Evolutionary conservation across 2,113 vertebrate species (phyloP).

Genomic region (Sclerurus mexicanus): DNA sequence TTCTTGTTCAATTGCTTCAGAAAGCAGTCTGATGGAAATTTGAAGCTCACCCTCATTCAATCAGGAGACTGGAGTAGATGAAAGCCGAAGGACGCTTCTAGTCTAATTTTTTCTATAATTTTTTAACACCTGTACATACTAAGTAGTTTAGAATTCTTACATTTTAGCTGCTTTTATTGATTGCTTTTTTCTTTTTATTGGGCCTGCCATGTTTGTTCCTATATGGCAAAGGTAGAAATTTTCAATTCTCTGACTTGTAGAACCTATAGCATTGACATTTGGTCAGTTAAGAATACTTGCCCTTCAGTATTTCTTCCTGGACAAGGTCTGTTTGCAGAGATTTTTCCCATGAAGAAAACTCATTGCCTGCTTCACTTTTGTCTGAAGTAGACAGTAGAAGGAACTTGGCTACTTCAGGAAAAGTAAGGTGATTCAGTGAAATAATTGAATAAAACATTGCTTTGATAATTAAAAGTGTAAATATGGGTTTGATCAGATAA

Average conservation of each 20-base stretch:
- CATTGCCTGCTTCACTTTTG: not conserved
- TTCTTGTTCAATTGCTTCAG: not conserved
- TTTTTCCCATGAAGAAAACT: not conserved
- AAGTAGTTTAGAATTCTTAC: not conserved
- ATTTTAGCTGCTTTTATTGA: not conserved
- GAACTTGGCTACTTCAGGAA: not conserved
- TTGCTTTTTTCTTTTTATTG: not conserved
- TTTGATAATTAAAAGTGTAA: not conserved
- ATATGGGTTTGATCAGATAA: not conserved
- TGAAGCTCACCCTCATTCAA: not conserved
- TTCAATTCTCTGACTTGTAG: not conserved
- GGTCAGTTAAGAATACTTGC: not conserved
- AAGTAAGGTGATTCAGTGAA: not conserved
- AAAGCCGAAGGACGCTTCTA: not conserved
- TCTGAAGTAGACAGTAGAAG: not conserved
- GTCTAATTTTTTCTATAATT: not conserved
- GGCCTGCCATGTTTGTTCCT: fast-evolving
- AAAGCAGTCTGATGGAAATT: not conserved
- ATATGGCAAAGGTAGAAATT: not conserved
- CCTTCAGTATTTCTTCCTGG: not conserved
- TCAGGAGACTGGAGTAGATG: not conserved
- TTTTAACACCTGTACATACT: not conserved
- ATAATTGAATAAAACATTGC: not conserved
- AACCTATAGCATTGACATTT: not conserved
- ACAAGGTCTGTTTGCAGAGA: not conserved